Percentiles rank a stretch among this genome's conserved stretches.
phyloP scores from a whole-genome alignment of 2,797 vertebrate species.

The Cryptoprocta ferox region DNA sequence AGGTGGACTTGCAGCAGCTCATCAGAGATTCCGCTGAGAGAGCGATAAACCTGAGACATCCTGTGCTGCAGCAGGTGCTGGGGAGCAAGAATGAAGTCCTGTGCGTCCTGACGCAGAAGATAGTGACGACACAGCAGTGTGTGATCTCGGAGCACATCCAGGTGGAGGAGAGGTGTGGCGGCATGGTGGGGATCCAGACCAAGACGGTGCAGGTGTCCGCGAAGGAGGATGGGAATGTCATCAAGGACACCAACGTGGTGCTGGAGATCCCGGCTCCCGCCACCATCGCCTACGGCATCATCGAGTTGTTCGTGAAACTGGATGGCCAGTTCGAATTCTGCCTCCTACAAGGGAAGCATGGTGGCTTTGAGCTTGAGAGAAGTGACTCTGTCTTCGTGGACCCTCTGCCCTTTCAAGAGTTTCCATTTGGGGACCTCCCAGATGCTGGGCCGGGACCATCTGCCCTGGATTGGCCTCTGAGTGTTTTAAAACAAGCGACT shows the following conservation, averaged over 20 bases:
- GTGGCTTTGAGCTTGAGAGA: constrained; percentile 90
- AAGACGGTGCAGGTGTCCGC: constrained; percentile 91
- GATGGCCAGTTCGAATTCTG: constrained; percentile 93
- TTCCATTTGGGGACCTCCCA: constrained; percentile 68
- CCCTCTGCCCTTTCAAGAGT: constrained; percentile 63
- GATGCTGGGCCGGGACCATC: constrained; percentile 81
- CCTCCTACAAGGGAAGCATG: constrained; percentile 89
- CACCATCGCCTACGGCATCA: constrained; percentile 91
- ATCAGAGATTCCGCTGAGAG: constrained; percentile 88
- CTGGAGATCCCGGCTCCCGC: constrained; percentile 94
- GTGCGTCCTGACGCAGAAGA: constrained; percentile 93
- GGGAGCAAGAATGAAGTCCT: constrained; percentile 89
- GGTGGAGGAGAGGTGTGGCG: constrained; percentile 86
- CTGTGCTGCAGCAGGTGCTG: constrained; percentile 91
- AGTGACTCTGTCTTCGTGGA: constrained; percentile 45
- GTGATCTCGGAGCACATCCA: constrained; percentile 92
- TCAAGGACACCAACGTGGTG: constrained; percentile 90
- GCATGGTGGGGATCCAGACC: constrained; percentile 84
- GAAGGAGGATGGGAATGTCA: constrained; percentile 88
- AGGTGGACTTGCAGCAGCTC: constrained; percentile 92
- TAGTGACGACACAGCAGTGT: constrained; percentile 92
- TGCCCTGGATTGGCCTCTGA: constrained; percentile 75
- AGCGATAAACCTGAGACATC: constrained; percentile 90
- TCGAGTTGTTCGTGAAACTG: constrained; percentile 91
- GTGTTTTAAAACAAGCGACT: constrained; percentile 88